Conservation (phyloP, 2,113 vertebrate species). For the Pachypanchax playfairii region DNA sequence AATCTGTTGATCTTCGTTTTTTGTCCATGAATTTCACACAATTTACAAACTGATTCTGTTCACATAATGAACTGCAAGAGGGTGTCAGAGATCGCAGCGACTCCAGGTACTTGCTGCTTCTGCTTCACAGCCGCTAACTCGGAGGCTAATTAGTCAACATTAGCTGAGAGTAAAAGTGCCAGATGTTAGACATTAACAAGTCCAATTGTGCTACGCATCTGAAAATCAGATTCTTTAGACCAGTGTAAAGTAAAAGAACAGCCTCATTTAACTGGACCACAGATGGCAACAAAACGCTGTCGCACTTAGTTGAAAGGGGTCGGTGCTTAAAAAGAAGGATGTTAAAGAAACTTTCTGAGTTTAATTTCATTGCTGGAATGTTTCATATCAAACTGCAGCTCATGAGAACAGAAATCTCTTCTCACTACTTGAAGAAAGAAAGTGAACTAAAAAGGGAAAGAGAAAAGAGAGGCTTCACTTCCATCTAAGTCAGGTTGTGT, state of each 20-base stretch:
- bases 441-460: conserved; percentile 15
- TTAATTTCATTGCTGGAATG: too few species aligned
- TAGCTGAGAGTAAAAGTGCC: conserved; percentile 46
- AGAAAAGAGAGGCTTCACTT: conserved; percentile 30
- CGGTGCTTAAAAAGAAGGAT: neutral
- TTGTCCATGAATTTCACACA: conserved; percentile 10
- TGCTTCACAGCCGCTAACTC: conserved; percentile 27
- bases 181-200: conserved; percentile 55
- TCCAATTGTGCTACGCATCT: conserved; percentile 32
- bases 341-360: neutral
- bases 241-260: conserved; percentile 11
- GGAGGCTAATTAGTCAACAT: conserved; percentile 54
- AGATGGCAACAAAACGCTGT: conserved; percentile 19
- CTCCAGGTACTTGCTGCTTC: conserved; percentile 23
- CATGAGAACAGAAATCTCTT: conserved; percentile 4
- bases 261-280: conserved; percentile 13
- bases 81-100: conserved; percentile 13
- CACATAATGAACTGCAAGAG: conserved; percentile 20
- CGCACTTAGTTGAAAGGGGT: neutral
- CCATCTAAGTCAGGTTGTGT: conserved; percentile 48
- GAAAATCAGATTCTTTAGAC: conserved; percentile 17
- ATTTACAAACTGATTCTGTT: conserved; percentile 2
- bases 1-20: conserved; percentile 15
- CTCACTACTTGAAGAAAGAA: conserved; percentile 21
- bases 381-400: neutral